Base-by-base conservation (phyloP, 2,888 invertebrate genomes). In the Microctonus aethiopoides region DNA sequence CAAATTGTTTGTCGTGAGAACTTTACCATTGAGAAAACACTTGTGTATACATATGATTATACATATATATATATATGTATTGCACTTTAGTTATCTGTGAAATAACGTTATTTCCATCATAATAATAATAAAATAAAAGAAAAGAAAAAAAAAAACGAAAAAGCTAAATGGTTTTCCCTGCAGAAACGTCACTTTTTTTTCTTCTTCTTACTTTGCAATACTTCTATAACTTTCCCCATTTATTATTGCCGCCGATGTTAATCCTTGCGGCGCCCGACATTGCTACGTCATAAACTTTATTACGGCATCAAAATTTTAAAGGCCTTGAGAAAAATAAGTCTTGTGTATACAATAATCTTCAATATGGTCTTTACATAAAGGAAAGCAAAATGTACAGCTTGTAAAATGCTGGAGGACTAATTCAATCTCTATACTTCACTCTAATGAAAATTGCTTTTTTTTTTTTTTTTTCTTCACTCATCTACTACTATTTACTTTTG, bases 21-120 rank as follows among this genome's bases (percentile, higher is more conserved):
- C 76, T 79, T 70, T 80, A 75, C 79, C 79, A 82, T 82, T 79
- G 76, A 79, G 75, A 73, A 67, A 80, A 77, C 83, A 83, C 78
- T 78, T 84, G 84, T 11, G 20, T 51, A 4, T n/a, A 46, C 32
- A n/a, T 51, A 10, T 34, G 10, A 7, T 13, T 36, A 46, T 62
- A 62, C 20, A 20, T n/a, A 24, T 1, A 1, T 9, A 13, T n/a
- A 13, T 39, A 39, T 13, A n/a, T n/a, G n/a, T n/a, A 3, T 3
- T 29, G 7, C 7, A 29, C 7, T 29, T 29, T 29, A 5, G 7
- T 5, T 29, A 29, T 29, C 7, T 29, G 7, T n/a, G n/a, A n/a
- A n/a, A n/a, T n/a, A n/a, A n/a, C n/a, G n/a, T n/a, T n/a, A n/a
- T n/a, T n/a, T n/a, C n/a, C n/a, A n/a, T n/a, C n/a, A n/a, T n/a